Base-by-base conservation (phyloP, 2,797 vertebrate genomes). In the Thripadectes ignobilis region DNA sequence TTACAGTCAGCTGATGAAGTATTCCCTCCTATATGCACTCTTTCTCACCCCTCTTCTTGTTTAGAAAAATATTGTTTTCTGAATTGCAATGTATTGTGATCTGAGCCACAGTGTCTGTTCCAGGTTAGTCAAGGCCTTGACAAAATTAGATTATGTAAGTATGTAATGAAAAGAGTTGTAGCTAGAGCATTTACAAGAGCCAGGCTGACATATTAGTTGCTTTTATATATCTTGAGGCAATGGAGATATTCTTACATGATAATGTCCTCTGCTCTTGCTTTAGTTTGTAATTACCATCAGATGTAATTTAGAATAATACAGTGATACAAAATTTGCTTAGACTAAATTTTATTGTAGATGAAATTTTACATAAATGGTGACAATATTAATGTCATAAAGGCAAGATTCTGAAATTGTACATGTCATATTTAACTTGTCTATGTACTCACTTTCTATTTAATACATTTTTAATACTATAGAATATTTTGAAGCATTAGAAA, bases 141-240 rank as follows among this genome's bases (percentile, higher is more conserved):
- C 59, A 97, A 81, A 90, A 96, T 95, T 78, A 97, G 81, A 92
- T 96, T 94, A 85, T 86, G 77, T 91, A 84, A 86, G 76, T 63
- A 52, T 63, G 45, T 93, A 96, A 96, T 96, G 96, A 96, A 97
- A 97, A 97, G 83, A 80, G 34, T 82, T 94, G 55, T 89, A 96
- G 65, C 81, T 54, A 45, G 52, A 14, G 10, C 80, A 95, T 95
- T 97, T 97, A 88, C 61, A 78, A 93, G 78, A 96, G 38, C 59
- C 65, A 77, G 57, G 75, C 58, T 94, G 94, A 95, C 87, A 89
- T 75, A 78, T 76, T 88, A 88, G 76, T 81, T 92, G 76, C n/a
- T 93, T 76, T 76, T 69, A 59, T 76, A 51, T 96, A 87, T 94
- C 93, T 96, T 48, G 73, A 96, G 92, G 83, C 80, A 68, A 77